Evolutionary conservation across 2,888 invertebrate genomes (phyloP).

Genomic region (Macropis europaea): DNA sequence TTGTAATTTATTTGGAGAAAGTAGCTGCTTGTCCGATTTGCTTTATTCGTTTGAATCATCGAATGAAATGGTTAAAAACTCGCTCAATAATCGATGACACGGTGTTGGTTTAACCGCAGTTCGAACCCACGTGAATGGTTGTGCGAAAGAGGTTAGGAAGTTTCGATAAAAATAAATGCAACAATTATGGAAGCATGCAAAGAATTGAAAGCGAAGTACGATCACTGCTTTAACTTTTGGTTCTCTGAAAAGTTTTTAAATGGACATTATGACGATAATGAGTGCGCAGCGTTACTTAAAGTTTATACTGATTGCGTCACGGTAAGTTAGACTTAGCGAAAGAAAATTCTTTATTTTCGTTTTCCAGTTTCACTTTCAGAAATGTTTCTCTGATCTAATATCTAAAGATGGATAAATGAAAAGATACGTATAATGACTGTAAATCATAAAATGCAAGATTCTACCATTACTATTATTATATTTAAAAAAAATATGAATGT

Average conservation of each 20-base stretch:
- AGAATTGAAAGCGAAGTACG: conserved; percentile 84
- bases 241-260: conserved; percentile 84
- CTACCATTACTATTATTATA: too few species aligned
- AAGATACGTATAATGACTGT: too few species aligned
- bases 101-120: neutral
- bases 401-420: neutral
- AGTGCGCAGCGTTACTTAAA: conserved; percentile 83
- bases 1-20: neutral
- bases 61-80: neutral
- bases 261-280: conserved; percentile 81
- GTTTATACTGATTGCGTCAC: conserved; percentile 84
- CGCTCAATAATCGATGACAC: neutral
- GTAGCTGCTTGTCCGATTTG: neutral
- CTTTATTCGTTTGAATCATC: neutral
- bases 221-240: conserved; percentile 85
- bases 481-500: too few species aligned
- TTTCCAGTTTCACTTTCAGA: neutral
- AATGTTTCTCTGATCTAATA: neutral
- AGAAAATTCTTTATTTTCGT: neutral
- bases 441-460: too few species aligned
- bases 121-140: neutral
- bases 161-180: conserved; percentile 1
- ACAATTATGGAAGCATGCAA: conserved; percentile 82
- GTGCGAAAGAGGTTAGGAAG: neutral
- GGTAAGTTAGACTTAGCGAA: conserved; percentile 74